Evolutionary conservation across 2,113 vertebrate species (phyloP).

Genomic region (Catharus fuscescens): DNA sequence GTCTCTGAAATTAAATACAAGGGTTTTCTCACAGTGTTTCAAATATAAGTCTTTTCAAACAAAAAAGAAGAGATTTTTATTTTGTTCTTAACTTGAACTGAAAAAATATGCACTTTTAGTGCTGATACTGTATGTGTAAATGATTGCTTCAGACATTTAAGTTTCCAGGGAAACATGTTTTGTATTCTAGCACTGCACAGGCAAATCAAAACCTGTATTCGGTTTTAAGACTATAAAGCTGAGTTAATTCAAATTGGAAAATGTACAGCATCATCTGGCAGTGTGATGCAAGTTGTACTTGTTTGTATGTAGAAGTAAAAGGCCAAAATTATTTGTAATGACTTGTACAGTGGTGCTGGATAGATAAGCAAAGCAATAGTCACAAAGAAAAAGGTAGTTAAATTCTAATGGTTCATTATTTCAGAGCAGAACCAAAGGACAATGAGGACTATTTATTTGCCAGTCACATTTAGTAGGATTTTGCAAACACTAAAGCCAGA

Average conservation of each 20-base stretch:
- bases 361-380: background rate
- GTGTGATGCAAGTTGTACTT: background rate
- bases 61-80: background rate
- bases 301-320: conserved; percentile 13
- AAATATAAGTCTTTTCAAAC: conserved; percentile 1
- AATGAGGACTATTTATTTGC: background rate
- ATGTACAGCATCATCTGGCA: conserved; percentile 10
- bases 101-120: conserved; percentile 19
- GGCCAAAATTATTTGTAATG: background rate
- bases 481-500: background rate
- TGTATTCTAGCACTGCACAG: conserved; percentile 6
- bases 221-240: conserved; percentile 32
- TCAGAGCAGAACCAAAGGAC: background rate
- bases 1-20: background rate
- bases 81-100: conserved; percentile 6
- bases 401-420: background rate
- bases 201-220: conserved; percentile 51
- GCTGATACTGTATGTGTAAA: conserved; percentile 47
- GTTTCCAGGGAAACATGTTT: conserved; percentile 73
- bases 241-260: conserved; percentile 49
- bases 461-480: background rate
- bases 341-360: background rate
- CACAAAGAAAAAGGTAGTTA: background rate
- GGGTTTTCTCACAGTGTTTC: background rate
- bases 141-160: conserved; percentile 52